Percentiles rank a stretch among this genome's conserved stretches.
Conservation (phyloP, 2,113 vertebrate genomes). For the Hassar affinis region DNA sequence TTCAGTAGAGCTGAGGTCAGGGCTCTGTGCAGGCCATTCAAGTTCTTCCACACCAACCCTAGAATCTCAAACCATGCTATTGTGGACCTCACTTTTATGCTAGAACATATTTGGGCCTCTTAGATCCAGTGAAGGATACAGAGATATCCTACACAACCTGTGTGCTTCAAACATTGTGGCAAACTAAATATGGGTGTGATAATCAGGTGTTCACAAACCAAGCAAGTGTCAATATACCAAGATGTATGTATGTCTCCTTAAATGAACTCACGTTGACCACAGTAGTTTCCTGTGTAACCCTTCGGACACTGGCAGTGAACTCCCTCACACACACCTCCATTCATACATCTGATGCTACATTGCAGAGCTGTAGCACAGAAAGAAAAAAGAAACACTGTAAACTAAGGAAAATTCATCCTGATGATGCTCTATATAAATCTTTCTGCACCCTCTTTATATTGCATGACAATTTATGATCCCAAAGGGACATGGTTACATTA, state of each 20-base stretch:
- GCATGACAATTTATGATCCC: conserved; percentile 2
- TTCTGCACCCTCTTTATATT: conserved; percentile 21
- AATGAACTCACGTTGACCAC: conserved; percentile 78
- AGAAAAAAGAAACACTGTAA: neutral
- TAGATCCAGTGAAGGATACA: neutral
- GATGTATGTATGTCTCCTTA: too few relatives aligned
- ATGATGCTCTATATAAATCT: conserved; percentile 17
- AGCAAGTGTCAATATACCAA: too few relatives aligned
- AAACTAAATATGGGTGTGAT: neutral
- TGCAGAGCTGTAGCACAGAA: conserved; percentile 68
- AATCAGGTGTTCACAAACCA: neutral
- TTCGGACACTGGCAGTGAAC: conserved; percentile 80
- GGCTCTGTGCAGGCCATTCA: neutral
- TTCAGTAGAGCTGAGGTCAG: neutral
- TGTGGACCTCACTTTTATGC: neutral
- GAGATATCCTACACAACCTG: neutral
- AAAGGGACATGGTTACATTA: neutral
- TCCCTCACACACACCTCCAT: conserved; percentile 71
- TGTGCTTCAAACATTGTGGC: neutral
- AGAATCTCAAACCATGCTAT: neutral
- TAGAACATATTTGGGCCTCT: neutral
- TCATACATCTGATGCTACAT: conserved; percentile 80
- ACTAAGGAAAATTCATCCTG: neutral
- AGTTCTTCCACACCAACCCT: neutral
- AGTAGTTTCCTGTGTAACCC: conserved; percentile 76